Evolutionary conservation across 2,797 vertebrate species (phyloP), one percentile per base, ranked within the genome.

Genomic region (Crypturellus tataupa): DNA sequence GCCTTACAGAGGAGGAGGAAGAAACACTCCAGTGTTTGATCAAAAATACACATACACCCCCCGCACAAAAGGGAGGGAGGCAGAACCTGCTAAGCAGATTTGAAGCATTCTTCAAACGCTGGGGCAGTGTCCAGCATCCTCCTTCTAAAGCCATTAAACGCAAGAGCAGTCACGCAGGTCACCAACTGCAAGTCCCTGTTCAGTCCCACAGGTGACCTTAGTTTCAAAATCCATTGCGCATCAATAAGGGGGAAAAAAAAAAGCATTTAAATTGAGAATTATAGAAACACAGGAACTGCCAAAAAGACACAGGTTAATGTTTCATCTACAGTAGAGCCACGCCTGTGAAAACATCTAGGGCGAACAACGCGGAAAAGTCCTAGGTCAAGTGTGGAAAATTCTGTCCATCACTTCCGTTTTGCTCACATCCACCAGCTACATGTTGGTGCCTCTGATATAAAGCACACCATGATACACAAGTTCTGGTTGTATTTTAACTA

Each of bases 211-310:
- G 16, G 25, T 67, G 62, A 83, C 19, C 16, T 80, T 49, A 37
- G 14, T 31, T 94, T 87, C 65, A 65, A 89, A 91, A 85, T 65
- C 46, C 64, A n/a, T 59, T 85, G 88, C 81, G 72, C 46, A 64
- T 72, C 77, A 85, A 23, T 70, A 31, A 12, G 19, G 11, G 10
- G 17, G 31, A 70, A 37, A 47, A 35, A 85, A 40, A 33, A 69
- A 71, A 3, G n/a, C 23, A 51, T 35, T 69, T 69, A 69, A 51
- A 69, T 69, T 70, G 53, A 53, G 49, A 40, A 53, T 71, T 20
- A 53, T 40, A 55, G 49, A 37, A 39, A 55, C 19, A 40, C 7
- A 40, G 35, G 37, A 53, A 53, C 12, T 37, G 25, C 25, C 35
- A 39, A 27, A 53, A 51, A 60, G 24, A 18, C 14, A 9, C 18